Conservation (phyloP, 2,797 vertebrate genomes). For the Scomberomorus guttatus region DNA sequence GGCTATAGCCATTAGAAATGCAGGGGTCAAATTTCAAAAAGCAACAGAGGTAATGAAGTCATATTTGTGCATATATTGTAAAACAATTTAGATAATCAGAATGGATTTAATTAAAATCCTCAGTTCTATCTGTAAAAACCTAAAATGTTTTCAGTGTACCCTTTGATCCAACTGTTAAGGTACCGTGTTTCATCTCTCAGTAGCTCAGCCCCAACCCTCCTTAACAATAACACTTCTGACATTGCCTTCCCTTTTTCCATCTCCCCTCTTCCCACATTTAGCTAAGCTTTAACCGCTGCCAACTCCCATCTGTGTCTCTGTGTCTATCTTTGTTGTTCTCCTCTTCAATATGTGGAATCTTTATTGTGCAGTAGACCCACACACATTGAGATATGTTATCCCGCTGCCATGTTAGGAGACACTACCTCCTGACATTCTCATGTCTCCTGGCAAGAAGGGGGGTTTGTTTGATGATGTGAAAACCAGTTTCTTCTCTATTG, state of each 20-base stretch:
- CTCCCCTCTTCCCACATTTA: slow-evolving; percentile 51
- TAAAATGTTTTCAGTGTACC: not conserved
- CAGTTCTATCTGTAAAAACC: not conserved
- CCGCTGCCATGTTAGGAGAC: slow-evolving; percentile 62
- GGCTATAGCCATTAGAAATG: not conserved
- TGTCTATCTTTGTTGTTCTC: slow-evolving; percentile 61
- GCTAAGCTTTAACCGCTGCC: slow-evolving; percentile 62
- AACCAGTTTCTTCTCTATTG: slow-evolving; percentile 27
- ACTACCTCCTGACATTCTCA: slow-evolving; percentile 50
- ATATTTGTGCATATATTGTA: not conserved
- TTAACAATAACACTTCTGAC: slow-evolving; percentile 58
- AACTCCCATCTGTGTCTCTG: slow-evolving; percentile 67
- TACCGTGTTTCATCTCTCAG: slow-evolving; percentile 15
- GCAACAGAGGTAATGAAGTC: not conserved
- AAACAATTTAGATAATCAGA: not conserved
- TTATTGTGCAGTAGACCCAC: slow-evolving; percentile 67
- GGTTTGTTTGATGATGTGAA: slow-evolving; percentile 55
- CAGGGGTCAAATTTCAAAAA: not conserved
- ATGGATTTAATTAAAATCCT: not conserved
- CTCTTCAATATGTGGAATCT: slow-evolving; percentile 46
- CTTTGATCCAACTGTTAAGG: slow-evolving; percentile 28
- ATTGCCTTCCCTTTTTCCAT: slow-evolving; percentile 34
- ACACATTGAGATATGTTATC: slow-evolving; percentile 65
- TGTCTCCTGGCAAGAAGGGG: slow-evolving; percentile 38
- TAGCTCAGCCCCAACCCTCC: slow-evolving; percentile 32